Base-by-base conservation (phyloP, 2,797 vertebrate genomes). In the Podarcis lilfordi region DNA sequence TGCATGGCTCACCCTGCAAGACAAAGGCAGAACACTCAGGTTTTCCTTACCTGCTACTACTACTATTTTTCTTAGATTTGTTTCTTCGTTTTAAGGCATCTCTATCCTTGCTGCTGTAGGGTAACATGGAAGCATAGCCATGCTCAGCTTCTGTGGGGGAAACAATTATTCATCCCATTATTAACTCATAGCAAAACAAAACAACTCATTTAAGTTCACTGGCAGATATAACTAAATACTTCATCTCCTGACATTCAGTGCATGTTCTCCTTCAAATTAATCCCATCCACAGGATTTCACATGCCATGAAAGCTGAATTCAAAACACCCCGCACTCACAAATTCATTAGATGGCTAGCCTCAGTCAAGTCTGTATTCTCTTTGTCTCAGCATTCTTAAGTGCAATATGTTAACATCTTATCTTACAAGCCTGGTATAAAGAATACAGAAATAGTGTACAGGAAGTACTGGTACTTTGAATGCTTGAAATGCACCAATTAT, bases 121-220 rank as follows among this genome's bases (percentile, higher is more conserved):
- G 98, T 92, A 98, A 97, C 96, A 98, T 98, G 92, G 98, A 99
- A 93, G 98, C 98, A 96, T 99, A 99, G 89, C 98, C 98, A 86
- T 99, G 98, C 93, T 99, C 98, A 83, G 98, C 98, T 97, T 98
- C 98, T 99, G 97, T 17, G 93, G 97, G 93, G 91, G 93, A 91
- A 95, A 85, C 43, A 88, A 91, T 23, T 27, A 23, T 59, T 37
- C 1, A n/a, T 29, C 71, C 11, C 5, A 93, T 94, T 93, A 95
- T 91, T 92, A 91, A 92, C 91, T 89, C 89, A 87, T 74, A 88
- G 68, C 68, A 85, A 82, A 93, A 87, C 84, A 27, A 25, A 55
- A 37, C 25, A 40, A 37, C 8, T 3, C 15, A 4, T 68, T 23
- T 23, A 50, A 8, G 7, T 55, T 25, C 19, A 68, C 15, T 68